Conservation (phyloP, 2,888 invertebrate species). For the Tenthredo amoena region DNA sequence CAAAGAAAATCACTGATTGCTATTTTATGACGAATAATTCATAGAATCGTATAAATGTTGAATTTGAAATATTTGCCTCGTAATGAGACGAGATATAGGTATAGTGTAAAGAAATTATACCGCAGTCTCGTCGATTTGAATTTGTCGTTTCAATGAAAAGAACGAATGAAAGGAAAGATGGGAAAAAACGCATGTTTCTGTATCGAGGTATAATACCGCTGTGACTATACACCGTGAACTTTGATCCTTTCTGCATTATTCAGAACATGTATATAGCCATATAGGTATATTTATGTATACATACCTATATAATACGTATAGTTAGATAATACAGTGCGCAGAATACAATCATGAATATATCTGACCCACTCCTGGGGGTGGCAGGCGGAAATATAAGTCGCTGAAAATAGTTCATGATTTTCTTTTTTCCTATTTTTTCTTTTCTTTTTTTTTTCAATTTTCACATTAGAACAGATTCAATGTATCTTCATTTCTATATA, state of each 20-base stretch:
- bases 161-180: neutral
- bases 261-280: constrained; percentile 49
- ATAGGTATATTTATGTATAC: neutral
- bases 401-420: neutral
- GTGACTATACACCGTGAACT: constrained; percentile 30
- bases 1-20: too few relatives aligned
- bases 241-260: constrained; percentile 63
- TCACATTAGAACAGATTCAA: neutral
- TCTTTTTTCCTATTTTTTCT: neutral
- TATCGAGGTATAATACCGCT: neutral
- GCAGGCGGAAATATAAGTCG: neutral
- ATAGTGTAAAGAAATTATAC: too few relatives aligned
- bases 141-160: neutral
- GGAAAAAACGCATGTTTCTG: neutral
- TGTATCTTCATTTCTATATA: neutral
- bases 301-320: neutral
- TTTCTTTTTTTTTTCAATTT: neutral
- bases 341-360: constrained; percentile 36
- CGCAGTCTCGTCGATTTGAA: neutral
- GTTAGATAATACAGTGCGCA: neutral
- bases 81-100: too few relatives aligned
- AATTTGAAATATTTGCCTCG: neutral
- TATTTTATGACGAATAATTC: too few relatives aligned
- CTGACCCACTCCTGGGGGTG: constrained; percentile 8
- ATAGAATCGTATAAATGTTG: neutral